A percentile compares a stretch with the other conserved stretches of the same genome.
These are phyloP conservation scores for Mactromeris polynyma DNA, from an alignment of 2,888 invertebrate genomes.

Conservation along the genomic window DNA sequence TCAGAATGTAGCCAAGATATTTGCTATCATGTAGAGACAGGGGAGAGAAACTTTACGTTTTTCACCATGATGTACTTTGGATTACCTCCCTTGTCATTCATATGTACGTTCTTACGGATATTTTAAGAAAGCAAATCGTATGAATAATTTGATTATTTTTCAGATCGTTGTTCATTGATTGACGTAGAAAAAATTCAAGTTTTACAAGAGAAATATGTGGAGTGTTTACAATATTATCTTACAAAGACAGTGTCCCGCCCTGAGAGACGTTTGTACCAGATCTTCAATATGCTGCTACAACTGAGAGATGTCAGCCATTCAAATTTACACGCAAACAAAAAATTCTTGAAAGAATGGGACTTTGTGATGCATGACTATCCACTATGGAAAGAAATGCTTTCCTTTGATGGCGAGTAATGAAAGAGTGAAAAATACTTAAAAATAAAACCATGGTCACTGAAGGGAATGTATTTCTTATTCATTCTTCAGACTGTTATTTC, in stretches of 20 bases:
- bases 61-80: too few species aligned
- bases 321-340: constrained; percentile 52
- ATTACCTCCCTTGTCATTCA: too few species aligned
- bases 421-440: too few species aligned
- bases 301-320: constrained; percentile 50
- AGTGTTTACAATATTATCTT: constrained; percentile 73
- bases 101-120: too few species aligned
- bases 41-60: too few species aligned
- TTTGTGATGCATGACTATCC: constrained; percentile 70
- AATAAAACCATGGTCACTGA: too few species aligned
- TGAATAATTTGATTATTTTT: background rate
- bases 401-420: constrained; percentile 59
- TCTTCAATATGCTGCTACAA: constrained; percentile 57
- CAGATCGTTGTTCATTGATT: constrained; percentile 74
- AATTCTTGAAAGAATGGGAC: constrained; percentile 65
- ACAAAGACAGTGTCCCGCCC: constrained; percentile 45
- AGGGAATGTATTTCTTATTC: too few species aligned
- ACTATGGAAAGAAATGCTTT: constrained; percentile 70
- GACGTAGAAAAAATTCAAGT: constrained; percentile 68
- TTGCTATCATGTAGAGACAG: too few species aligned
- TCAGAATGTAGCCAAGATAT: too few species aligned
- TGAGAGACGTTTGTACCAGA: constrained; percentile 41
- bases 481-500: too few species aligned
- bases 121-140: too few species aligned
- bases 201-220: constrained; percentile 75